Percentiles rank a stretch among this genome's conserved stretches.
phyloP scores from a whole-genome alignment of 2,113 vertebrate genomes.

The Pontoporia blainvillei region DNA sequence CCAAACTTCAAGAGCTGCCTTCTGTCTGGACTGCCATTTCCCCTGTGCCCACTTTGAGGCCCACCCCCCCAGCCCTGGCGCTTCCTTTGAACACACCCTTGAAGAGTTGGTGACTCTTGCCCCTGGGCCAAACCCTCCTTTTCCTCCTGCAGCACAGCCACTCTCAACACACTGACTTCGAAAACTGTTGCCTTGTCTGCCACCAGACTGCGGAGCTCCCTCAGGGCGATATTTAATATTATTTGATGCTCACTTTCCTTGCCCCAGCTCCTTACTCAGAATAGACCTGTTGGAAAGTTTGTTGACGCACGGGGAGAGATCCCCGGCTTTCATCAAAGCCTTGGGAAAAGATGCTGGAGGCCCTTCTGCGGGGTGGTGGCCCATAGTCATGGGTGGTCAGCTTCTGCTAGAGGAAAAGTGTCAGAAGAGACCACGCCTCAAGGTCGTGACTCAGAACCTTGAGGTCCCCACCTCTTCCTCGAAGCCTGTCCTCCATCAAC shows the following conservation, averaged over 20 bases:
- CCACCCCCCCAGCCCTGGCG: no score
- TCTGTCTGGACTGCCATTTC: not conserved
- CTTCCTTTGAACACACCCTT: not conserved
- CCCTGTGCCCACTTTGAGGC: no score
- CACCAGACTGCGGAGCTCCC: not conserved
- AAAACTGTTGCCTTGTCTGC: not conserved
- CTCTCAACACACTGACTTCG: not conserved
- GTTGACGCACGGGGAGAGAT: not conserved
- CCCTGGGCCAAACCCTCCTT: not conserved
- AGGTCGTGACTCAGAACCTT: not conserved
- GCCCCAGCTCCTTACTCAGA: not conserved
- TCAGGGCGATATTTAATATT: not conserved
- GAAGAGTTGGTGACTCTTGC: not conserved
- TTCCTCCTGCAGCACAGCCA: not conserved
- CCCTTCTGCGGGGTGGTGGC: not conserved
- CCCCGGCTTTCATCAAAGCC: not conserved
- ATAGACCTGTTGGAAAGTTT: not conserved
- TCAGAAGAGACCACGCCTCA: not conserved
- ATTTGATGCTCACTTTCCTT: not conserved
- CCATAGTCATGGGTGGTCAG: not conserved
- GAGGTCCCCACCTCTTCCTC: not conserved
- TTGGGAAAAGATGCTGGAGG: not conserved
- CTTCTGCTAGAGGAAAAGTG: not conserved
- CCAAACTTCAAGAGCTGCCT: not conserved
- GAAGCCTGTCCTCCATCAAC: not conserved